Base-by-base conservation (phyloP, 2,113 vertebrate species). In the Alligator mississippiensis region DNA sequence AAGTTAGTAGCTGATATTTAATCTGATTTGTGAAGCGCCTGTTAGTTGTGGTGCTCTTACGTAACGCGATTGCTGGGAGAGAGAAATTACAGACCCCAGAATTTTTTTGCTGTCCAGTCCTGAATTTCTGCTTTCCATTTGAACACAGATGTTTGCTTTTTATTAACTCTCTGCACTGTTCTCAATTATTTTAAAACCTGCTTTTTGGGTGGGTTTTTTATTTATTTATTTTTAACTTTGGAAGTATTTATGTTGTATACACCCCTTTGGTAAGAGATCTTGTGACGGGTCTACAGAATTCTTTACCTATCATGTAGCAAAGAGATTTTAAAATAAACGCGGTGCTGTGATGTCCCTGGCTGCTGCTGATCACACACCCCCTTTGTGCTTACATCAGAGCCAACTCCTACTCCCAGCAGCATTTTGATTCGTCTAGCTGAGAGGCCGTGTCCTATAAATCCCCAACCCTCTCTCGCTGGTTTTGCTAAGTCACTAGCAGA, bases 361-460 rank as follows among this genome's bases (percentile, higher is more conserved):
- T 68, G 68, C 82, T 19, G 76, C 84, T 87, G 79, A 55, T 94
- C 80, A 79, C 87, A 77, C 2, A 16, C 59, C 61, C 22, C 38
- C 21, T 28, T 19, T 85, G 75, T 80, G 63, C 77, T 82, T 87
- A 95, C 83, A 89, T 95, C 76, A 77, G 82, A 70, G 96, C 90
- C 97, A 97, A 97, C 97, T 91, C 97, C 97, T 95, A 90, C 97
- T 93, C 90, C 88, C 60, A 47, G 34, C 27, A 74, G 27, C 62
- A 11, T 66, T 95, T 77, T 90, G 75, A 98, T 98, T 97, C 97
- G 97, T 94, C 92, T 92, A 82, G 80, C 10, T 54, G 87, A 85
- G 96, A 97, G 97, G 97, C 96, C 80, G 97, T 95, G 97, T 92
- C 96, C 96, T 96, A 97, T 98, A 98, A 96, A 97, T 97, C 92